A percentile compares a stretch with the other conserved stretches of the same genome.
Conservation (phyloP, 2,797 vertebrate species). For the Diglossa cyanea region DNA sequence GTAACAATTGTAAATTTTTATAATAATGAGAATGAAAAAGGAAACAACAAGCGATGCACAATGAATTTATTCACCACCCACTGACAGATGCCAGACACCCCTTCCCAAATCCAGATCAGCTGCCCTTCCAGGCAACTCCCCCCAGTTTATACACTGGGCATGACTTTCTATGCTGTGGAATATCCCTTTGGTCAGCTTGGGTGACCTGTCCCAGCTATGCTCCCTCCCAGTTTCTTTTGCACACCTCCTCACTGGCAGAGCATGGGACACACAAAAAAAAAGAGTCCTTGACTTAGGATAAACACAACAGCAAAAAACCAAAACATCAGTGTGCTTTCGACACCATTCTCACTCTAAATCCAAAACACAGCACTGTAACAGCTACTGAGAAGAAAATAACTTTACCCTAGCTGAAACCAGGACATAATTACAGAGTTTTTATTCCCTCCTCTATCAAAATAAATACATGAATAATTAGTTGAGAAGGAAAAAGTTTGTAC, state of each 20-base stretch:
- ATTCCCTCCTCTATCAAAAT: not conserved
- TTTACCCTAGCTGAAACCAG: not conserved
- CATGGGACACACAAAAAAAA: not conserved
- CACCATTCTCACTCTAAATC: not conserved
- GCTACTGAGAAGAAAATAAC: not conserved
- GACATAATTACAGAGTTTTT: not conserved
- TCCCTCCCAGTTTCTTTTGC: not conserved
- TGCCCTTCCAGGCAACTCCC: not conserved
- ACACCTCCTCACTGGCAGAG: not conserved
- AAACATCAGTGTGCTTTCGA: not conserved
- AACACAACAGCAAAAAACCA: not conserved
- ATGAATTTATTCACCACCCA: accelerated
- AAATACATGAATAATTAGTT: not conserved
- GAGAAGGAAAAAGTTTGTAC: not conserved
- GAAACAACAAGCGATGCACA: not conserved
- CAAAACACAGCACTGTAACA: not conserved
- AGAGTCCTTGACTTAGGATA: accelerated
- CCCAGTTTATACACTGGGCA: not conserved
- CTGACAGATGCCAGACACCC: not conserved
- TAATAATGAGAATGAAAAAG: not conserved
- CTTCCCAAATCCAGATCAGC: not conserved
- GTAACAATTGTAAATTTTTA: not conserved
- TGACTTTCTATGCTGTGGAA: not conserved
- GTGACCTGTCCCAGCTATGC: accelerated
- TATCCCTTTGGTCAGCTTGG: not conserved